Base-by-base conservation (phyloP, 2,113 vertebrate genomes). In the Dissostichus mawsoni region DNA sequence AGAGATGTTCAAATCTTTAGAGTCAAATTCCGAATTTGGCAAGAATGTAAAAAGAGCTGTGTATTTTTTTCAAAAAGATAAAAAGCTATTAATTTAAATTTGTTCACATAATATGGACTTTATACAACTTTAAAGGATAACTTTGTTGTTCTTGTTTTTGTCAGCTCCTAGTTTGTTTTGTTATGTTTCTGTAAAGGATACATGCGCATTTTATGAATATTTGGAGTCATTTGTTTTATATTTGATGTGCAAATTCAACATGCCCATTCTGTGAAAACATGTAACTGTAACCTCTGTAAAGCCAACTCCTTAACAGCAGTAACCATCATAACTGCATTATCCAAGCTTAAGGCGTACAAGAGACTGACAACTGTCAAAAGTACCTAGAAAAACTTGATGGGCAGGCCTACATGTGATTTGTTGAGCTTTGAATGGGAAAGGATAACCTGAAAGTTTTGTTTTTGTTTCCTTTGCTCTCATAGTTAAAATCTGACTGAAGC, bases 391-490 rank as follows among this genome's bases (percentile, higher is more conserved):
- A 14, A 56, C 44, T 59, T 56, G 47, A 59, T 36, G 3, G 67
- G 72, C 67, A 45, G 16, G 23, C 36, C n/a, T 48, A 1, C 6
- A 12, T 72, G 62, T 66, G 50, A 76, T 59, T 41, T 41, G 36
- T 8, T 79, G 47, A 70, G 16, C 55, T 65, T 68, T 62, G 45
- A 18, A 45, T 17, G 12, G 73, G 41, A 68, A 25, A n/a, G 41
- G 41, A 18, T 52, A 59, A 67, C 62, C 64, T 78, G 29, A 69
- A 45, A n/a, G 55, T 83, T 80, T 74, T 17, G 29, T 29, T 79
- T 33, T 8, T 52, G 17, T 29, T 74, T 58, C 70, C 50, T 74
- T 84, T 84, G 87, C 69, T 90, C 61, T 67, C 41, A 23, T 23
- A 62, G 51, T 47, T 66, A 41, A 52, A 82, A 66, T 66, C 45